Conservation (phyloP, 2,797 vertebrate genomes). For the Catharus ustulatus region DNA sequence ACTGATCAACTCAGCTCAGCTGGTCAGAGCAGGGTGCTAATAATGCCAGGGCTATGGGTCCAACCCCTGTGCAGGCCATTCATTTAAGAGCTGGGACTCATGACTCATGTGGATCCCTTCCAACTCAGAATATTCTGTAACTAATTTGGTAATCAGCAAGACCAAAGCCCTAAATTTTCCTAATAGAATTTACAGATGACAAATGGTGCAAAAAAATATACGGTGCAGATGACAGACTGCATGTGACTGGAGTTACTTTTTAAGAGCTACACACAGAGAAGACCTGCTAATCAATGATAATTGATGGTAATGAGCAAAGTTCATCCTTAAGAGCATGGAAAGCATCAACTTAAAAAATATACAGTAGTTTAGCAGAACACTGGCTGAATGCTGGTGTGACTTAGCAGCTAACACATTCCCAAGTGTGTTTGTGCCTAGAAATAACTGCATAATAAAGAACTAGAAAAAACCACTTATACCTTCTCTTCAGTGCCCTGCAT, state of each 20-base stretch:
- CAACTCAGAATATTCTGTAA: not conserved
- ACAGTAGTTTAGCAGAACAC: not conserved
- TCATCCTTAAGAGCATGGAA: not conserved
- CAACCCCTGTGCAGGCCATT: not conserved
- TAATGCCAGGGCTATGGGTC: not conserved
- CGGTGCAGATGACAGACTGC: not conserved
- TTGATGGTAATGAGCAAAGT: not conserved
- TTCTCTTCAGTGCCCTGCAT: not conserved
- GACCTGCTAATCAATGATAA: not conserved
- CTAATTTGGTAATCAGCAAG: not conserved
- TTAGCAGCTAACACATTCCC: not conserved
- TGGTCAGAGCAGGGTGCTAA: not conserved
- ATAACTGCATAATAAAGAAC: not conserved
- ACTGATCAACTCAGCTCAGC: not conserved
- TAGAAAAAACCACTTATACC: not conserved
- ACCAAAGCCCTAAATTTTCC: not conserved
- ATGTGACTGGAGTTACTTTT: not conserved
- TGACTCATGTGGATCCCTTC: not conserved
- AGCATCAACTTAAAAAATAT: not conserved
- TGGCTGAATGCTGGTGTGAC: not conserved
- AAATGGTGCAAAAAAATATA: not conserved
- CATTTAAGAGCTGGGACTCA: not conserved
- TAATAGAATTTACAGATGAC: not conserved
- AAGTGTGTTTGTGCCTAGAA: not conserved
- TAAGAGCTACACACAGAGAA: not conserved